These are phyloP conservation scores for Macaria liturata DNA, from an alignment of 2,888 invertebrate genomes.

Conservation along the genomic window DNA sequence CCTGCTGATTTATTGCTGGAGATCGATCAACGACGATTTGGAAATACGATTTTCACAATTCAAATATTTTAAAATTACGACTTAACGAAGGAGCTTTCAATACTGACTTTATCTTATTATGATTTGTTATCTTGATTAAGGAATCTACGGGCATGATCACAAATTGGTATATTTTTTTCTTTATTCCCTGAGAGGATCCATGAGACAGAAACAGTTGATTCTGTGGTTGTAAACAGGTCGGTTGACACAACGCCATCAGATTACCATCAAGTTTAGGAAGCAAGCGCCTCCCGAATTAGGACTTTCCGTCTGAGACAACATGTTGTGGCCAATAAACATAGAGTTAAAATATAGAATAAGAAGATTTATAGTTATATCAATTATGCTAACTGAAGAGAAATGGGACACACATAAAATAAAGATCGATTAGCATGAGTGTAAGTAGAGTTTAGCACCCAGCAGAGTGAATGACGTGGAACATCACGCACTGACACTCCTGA, in stretches of 20 bases:
- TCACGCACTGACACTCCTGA: slow-evolving; percentile 3
- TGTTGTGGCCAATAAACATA: too few relatives aligned
- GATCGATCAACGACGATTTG: slow-evolving; percentile 23
- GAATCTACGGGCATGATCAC: not conserved
- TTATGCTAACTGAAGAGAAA: too few relatives aligned
- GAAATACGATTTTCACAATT: slow-evolving; percentile 2
- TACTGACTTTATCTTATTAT: not conserved
- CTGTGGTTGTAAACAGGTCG: slow-evolving; percentile 14
- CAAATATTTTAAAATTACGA: slow-evolving; percentile 3
- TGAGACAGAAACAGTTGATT: not conserved
- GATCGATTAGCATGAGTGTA: too few relatives aligned
- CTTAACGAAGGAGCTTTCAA: slow-evolving; percentile 1
- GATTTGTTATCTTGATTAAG: slow-evolving; percentile 2
- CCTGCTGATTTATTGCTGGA: slow-evolving; percentile 56
- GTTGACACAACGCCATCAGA: slow-evolving; percentile 33
- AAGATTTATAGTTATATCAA: too few relatives aligned
- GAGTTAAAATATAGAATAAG: too few relatives aligned
- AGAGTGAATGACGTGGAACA: not conserved
- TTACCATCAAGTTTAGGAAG: slow-evolving; percentile 47
- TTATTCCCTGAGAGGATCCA: too few relatives aligned
- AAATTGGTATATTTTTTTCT: too few relatives aligned
- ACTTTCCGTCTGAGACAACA: slow-evolving; percentile 38
- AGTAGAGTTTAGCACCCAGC: slow-evolving; percentile 1
- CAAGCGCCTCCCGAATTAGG: slow-evolving; percentile 49
- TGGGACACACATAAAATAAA: too few relatives aligned